phyloP scores from a whole-genome alignment of 1,140 invertebrate species.

The Thaumetopoea pityocampa region DNA sequence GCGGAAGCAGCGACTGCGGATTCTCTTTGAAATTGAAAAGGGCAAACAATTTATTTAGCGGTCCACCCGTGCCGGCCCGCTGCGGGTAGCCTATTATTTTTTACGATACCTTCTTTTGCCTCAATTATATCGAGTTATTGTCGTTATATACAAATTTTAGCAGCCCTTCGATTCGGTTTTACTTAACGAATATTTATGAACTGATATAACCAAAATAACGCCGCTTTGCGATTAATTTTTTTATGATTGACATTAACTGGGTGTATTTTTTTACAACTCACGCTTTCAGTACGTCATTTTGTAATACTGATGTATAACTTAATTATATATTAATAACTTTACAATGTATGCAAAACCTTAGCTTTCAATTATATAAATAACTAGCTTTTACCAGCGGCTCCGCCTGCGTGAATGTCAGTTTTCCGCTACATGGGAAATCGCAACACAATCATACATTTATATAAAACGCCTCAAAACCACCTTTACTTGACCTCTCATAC shows the following conservation, averaged over 20 bases:
- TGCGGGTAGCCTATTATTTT: constrained; percentile 57
- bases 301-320: too few species aligned
- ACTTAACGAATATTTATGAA: constrained; percentile 38
- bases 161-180: constrained; percentile 34
- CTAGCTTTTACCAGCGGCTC: too few species aligned
- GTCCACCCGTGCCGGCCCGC: constrained; percentile 31
- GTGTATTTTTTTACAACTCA: too few species aligned
- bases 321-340: too few species aligned
- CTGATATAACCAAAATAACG: constrained; percentile 21
- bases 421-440: too few species aligned
- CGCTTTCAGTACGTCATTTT: too few species aligned
- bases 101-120: constrained; percentile 55
- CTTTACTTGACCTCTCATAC: too few species aligned
- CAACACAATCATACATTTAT: too few species aligned
- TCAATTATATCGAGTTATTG: constrained; percentile 56
- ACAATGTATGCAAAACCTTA: too few species aligned
- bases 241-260: constrained; percentile 11
- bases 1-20: constrained; percentile 19
- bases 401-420: too few species aligned
- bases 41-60: constrained; percentile 58
- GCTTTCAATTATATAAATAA: too few species aligned
- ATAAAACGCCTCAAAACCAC: too few species aligned
- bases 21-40: constrained; percentile 56
- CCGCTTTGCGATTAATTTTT: constrained; percentile 4
- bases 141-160: constrained; percentile 55